phyloP scores from a whole-genome alignment of 2,113 vertebrate species.

The Pycnonotus jocosus region DNA sequence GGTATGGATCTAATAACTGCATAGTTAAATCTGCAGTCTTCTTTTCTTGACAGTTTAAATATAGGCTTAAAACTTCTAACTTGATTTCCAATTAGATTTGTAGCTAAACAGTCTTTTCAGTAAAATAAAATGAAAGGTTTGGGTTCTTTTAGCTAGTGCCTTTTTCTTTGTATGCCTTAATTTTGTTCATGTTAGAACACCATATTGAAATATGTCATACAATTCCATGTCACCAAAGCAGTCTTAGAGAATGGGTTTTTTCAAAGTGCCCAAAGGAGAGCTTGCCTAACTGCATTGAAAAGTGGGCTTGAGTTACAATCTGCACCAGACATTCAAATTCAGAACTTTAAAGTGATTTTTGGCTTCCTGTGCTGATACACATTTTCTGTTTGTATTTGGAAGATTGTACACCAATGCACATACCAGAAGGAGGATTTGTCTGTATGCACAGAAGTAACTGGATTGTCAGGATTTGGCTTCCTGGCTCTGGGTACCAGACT shows the following conservation, averaged over 20 bases:
- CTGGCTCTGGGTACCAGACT: background rate
- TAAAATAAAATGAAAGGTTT: background rate
- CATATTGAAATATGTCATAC: background rate
- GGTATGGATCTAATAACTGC: background rate
- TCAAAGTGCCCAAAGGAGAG: background rate
- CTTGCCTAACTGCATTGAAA: background rate
- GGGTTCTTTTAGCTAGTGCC: slow-evolving; percentile 62
- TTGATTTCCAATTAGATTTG: background rate
- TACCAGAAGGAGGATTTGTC: background rate
- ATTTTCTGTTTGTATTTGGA: background rate
- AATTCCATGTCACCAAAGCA: background rate
- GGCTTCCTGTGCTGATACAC: background rate
- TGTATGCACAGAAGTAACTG: background rate
- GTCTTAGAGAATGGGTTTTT: background rate
- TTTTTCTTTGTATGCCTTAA: slow-evolving; percentile 74
- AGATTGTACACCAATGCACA: background rate
- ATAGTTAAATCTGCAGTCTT: background rate
- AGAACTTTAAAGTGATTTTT: background rate
- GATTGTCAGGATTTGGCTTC: background rate
- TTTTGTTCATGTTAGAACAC: slow-evolving; percentile 46
- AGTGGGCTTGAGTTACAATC: background rate
- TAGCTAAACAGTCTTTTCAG: background rate
- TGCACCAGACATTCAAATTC: background rate
- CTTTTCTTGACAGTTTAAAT: background rate
- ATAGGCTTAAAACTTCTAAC: background rate